These are phyloP conservation scores for Tridacna crocea DNA, from an alignment of 2,888 invertebrate species.

Conservation along the genomic window DNA sequence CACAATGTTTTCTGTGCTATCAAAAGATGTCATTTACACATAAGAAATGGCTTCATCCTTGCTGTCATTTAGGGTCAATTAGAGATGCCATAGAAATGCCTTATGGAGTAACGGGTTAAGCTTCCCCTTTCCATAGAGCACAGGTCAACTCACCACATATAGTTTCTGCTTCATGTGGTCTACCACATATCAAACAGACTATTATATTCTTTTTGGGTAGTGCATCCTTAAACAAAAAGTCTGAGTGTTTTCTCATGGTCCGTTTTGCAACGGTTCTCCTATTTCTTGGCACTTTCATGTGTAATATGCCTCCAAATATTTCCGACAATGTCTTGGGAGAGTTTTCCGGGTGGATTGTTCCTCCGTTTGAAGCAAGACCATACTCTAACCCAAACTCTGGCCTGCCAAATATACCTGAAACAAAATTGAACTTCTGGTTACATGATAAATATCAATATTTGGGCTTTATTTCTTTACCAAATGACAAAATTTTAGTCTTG, in stretches of 20 bases:
- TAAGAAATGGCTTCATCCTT: no score
- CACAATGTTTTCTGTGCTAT: no score
- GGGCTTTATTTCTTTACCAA: neutral
- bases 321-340: neutral
- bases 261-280: conserved; percentile 91
- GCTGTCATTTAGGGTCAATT: no score
- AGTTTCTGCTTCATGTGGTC: conserved; percentile 91
- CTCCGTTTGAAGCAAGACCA: neutral
- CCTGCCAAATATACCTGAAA: conserved; percentile 33
- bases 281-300: conserved; percentile 90
- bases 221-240: conserved; percentile 89
- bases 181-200: conserved; percentile 92
- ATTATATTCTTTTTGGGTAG: conserved; percentile 90
- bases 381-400: conserved; percentile 40
- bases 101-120: no score
- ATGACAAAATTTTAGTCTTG: neutral
- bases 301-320: conserved; percentile 13
- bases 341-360: neutral
- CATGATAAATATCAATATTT: neutral
- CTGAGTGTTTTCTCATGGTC: conserved; percentile 90
- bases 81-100: no score
- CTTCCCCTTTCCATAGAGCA: no score
- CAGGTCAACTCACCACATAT: conserved; percentile 89
- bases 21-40: no score
- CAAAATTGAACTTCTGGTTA: neutral